Percentiles rank a stretch among this genome's conserved stretches.
Conservation (phyloP, 2,888 invertebrate species). For the Epirrhoe alternata region DNA sequence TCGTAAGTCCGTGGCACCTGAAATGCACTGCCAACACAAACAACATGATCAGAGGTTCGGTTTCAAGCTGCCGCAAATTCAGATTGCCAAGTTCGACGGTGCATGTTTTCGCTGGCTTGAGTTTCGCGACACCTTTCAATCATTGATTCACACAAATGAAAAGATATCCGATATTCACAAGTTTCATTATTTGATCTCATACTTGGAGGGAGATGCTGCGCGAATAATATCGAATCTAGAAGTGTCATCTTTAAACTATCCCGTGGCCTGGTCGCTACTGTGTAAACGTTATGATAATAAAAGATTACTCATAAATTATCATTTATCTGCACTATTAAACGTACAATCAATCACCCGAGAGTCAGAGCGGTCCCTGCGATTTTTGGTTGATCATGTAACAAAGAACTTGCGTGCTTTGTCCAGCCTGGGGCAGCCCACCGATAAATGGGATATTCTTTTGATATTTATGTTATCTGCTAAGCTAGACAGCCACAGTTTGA, state of each 20-base stretch:
- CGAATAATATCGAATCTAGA: constrained; percentile 34
- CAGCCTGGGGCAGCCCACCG: constrained; percentile 39
- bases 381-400: constrained; percentile 39
- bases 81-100: not conserved
- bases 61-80: not conserved
- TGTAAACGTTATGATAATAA: not conserved
- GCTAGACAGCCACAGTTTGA: constrained; percentile 26
- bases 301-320: not conserved
- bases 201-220: constrained; percentile 42
- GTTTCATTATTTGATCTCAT: constrained; percentile 23
- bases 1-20: not conserved
- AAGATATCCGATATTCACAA: not conserved
- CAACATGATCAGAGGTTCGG: not conserved
- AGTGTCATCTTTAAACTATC: not conserved
- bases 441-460: constrained; percentile 38
- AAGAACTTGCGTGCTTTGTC: constrained; percentile 43
- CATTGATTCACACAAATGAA: constrained; percentile 3
- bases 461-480: constrained; percentile 40
- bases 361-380: constrained; percentile 27
- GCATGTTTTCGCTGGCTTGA: not conserved
- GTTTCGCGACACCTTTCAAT: constrained; percentile 32
- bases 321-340: not conserved
- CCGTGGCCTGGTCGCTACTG: not conserved
- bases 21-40: not conserved
- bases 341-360: not conserved